Base-by-base conservation (phyloP, 2,113 vertebrate genomes). In the Propithecus coquereli region DNA sequence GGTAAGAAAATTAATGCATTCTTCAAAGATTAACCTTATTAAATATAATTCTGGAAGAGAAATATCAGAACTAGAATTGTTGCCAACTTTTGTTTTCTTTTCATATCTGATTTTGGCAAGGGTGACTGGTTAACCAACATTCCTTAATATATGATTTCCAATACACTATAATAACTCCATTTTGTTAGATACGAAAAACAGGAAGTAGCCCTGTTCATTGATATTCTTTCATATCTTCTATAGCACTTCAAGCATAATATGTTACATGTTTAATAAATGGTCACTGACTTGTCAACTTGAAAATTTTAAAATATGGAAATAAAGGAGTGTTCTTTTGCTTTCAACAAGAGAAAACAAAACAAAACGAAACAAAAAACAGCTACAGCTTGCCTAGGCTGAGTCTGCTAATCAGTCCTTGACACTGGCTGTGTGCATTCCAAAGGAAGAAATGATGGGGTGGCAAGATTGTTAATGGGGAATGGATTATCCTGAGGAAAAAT, bases 101-200 rank as follows among this genome's bases (percentile, higher is more conserved):
- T 91, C 97, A 34, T 98, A 87, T 94, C 94, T 97, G 81, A 97
- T 98, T 86, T 96, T 97, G 95, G 43, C 96, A 81, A 79, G 87
- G 68, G 14, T 94, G 87, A 80, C 71, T 95, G 95, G 80, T 47
- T 97, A 96, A 92, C 91, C 94, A 97, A n/a, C 50, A 92, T 98
- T 89, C 96, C 89, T 68, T 87, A 68, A 25, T 92, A 50, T 59
- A 74, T n/a, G 57, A 90, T 96, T 96, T 92, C 76, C 97, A 98
- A 59, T 93, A 27, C 57, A 87, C 83, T 87, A 7, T 91, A 47
- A 96, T 54, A 82, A 66, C 71, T 84, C n/a, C 74, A 40, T 96
- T 98, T 95, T 95, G 82, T 73, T 92, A 86, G 96, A 97, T 96
- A 84, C 7, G 11, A 87, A 97, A 97, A 92, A 16, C 94, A 97